Evolutionary conservation across 2,797 vertebrate species (phyloP), one percentile per base, ranked within the genome.

Genomic region (Bradypodion pumilum): DNA sequence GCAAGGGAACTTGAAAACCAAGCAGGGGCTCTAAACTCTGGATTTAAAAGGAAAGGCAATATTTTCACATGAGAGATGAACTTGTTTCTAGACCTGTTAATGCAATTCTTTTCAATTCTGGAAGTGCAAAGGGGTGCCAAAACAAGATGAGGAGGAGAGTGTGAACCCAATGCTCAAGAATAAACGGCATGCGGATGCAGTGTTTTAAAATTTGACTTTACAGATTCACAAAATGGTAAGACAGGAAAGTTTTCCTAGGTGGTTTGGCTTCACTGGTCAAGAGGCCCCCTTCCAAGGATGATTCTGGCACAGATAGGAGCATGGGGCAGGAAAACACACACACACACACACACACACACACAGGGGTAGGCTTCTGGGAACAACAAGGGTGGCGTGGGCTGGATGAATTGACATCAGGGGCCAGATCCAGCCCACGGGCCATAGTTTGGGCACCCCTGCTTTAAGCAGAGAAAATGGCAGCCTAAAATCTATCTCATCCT

Each of bases 101-200:
- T 90, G 81, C 95, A 93, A 94, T 5, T 56, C 52, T 91, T 83
- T 77, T 93, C 89, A 91, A 90, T 85, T 88, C 37, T 6, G 88
- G 75, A 91, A 86, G 85, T 3, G 85, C 68, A 87, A 90, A 66
- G 81, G 90, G 88, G 89, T 82, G 92, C 87, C 87, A 93, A 92
- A 79, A 75, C 74, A 25, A 2, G 2, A 35, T 69, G 37, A 5
- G 7, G 79, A 91, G 10, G 35, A 46, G 25, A 84, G 68, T 49
- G 69, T 80, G 83, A 85, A 79, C 25, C 32, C 40, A 85, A 29
- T 16, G 65, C 91, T 89, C 52, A 83, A 89, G 84, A 80, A 73
- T 92, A 60, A 87, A 89, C 66, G 78, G 80, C 2, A 91, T 95
- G 92, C 93, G 88, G 87, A 95, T 95, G 88, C 95, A 94, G 95